Evolutionary conservation across 2,113 vertebrate species (phyloP), one percentile per base, ranked within the genome.

Genomic region (Fulica atra): DNA sequence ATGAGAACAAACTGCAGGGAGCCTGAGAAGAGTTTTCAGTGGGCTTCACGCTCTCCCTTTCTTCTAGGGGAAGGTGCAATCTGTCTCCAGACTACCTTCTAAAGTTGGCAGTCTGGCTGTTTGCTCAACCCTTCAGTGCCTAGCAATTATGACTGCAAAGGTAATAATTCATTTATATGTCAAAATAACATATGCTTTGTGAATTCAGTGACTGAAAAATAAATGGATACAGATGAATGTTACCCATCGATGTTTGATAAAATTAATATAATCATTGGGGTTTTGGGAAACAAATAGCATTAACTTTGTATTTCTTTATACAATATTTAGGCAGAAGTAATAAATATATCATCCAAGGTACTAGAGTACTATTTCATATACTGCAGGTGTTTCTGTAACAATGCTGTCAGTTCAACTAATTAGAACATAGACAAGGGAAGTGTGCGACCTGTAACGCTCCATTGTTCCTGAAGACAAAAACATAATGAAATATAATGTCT

Each of bases 401-500:
- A 93, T 92, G 79, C 93, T 98, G 94, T 98, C 95, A 97, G 76
- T 94, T 97, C 65, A 93, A 87, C 93, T 98, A 98, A 98, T 98
- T 98, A 97, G 89, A 98, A 79, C 89, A 96, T 21, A 97, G 97
- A 97, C 89, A 97, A 95, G 88, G 81, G 89, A 93, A 96, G 84
- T 77, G 65, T 96, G 89, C 16, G 84, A 97, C 97, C 97, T 97
- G 94, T 86, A 97, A 98, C 13, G 85, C 88, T 97, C 92, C 95
- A 96, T 92, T 98, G 96, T 98, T 98, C 96, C 96, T 72, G 71
- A 89, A 97, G 97, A 98, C 95, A 97, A 97, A 98, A 97, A 94
- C 97, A 96, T 98, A 98, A 98, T 98, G 96, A 98, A 98, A 98
- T 97, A 97, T 96, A 97, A 96, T 97, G 96, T 96, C 97, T 97